These are phyloP conservation scores for Vanessa atalanta DNA, from an alignment of 1,140 invertebrate species.

Conservation along the genomic window DNA sequence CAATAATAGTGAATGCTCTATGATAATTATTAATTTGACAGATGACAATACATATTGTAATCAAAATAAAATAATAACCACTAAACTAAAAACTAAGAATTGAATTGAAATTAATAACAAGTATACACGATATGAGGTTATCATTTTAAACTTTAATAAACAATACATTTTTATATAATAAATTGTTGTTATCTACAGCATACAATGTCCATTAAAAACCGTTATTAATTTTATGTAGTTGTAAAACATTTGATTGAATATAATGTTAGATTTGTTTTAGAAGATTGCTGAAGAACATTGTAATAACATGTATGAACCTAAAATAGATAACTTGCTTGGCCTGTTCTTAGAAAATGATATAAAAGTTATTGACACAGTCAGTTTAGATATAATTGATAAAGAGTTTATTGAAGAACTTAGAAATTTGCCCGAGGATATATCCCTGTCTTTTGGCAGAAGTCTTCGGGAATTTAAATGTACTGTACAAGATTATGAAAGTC, in stretches of 20 bases:
- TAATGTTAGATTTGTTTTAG: constrained; percentile 8
- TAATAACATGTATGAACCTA: constrained; percentile 3
- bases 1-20: no score
- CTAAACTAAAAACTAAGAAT: no score
- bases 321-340: constrained; percentile 2
- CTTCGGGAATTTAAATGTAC: constrained; percentile 58
- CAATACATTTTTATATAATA: no score
- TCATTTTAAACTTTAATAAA: no score
- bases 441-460: constrained; percentile 57
- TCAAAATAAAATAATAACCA: no score
- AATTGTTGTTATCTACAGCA: no score
- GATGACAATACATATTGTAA: no score
- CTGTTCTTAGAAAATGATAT: constrained; percentile 9
- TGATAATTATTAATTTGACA: no score
- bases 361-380: constrained; percentile 34
- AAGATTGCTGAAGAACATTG: not conserved
- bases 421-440: constrained; percentile 26
- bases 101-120: no score
- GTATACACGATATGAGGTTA: no score
- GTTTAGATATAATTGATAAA: constrained; percentile 47
- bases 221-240: not conserved
- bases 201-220: no score
- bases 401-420: constrained; percentile 56
- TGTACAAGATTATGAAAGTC: constrained; percentile 45
- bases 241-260: not conserved